These are phyloP conservation scores for Dasysyrphus tricinctus DNA, from an alignment of 2,888 invertebrate species.

Conservation along the genomic window DNA sequence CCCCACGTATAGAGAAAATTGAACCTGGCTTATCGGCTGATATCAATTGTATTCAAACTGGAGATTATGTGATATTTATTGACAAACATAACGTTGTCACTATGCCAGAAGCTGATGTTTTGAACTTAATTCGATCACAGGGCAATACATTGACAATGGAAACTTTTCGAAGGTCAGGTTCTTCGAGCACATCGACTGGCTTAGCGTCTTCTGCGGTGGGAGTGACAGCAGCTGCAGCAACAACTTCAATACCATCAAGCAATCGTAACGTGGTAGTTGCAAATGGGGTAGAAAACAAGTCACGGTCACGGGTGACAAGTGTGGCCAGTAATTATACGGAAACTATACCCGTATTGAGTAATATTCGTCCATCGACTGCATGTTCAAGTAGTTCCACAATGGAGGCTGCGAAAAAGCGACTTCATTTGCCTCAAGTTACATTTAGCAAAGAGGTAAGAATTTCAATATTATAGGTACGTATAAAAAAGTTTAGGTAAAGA, in stretches of 20 bases:
- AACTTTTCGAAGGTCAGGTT: conserved; percentile 85
- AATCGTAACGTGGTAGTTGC: conserved; percentile 76
- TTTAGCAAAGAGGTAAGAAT: conserved; percentile 96
- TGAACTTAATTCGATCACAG: conserved; percentile 87
- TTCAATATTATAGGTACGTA: neutral
- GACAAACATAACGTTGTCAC: conserved; percentile 94
- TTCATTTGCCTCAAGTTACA: conserved; percentile 91
- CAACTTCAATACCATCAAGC: conserved; percentile 10
- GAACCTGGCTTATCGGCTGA: conserved; percentile 93
- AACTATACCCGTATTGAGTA: conserved; percentile 77
- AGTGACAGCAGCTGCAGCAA: neutral
- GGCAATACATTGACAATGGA: conserved; percentile 89
- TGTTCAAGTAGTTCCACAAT: conserved; percentile 88
- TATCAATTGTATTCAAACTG: conserved; percentile 91
- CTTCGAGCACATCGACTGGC: conserved; percentile 75
- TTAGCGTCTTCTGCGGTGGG: conserved; percentile 59
- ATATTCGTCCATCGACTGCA: conserved; percentile 87
- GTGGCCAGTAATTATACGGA: conserved; percentile 77
- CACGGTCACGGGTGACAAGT: conserved; percentile 69
- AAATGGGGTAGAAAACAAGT: conserved; percentile 77
- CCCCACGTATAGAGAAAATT: conserved; percentile 93
- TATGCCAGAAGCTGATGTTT: conserved; percentile 89
- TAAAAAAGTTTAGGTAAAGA: neutral
- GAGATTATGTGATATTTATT: conserved; percentile 94
- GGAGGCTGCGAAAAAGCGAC: conserved; percentile 86